These are phyloP conservation scores for Drymodes brunneopygia DNA, from an alignment of 2,113 vertebrate species.

Conservation along the genomic window DNA sequence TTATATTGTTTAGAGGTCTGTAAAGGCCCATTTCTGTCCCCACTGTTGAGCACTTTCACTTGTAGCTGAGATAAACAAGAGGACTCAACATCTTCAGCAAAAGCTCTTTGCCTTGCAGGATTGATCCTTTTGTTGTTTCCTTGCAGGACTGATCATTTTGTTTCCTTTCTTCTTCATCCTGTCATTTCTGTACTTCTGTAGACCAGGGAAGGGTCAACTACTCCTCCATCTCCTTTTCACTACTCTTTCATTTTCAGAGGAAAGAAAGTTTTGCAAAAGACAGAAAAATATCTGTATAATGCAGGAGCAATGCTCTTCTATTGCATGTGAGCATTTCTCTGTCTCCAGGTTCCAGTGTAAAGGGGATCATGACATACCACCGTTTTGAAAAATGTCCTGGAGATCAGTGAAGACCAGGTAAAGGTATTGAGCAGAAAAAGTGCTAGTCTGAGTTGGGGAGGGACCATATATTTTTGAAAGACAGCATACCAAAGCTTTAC, in stretches of 20 bases:
- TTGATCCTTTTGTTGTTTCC: neutral
- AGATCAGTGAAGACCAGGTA: neutral
- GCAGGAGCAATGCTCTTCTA: neutral
- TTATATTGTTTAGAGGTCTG: neutral
- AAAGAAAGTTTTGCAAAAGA: neutral
- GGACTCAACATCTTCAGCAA: neutral
- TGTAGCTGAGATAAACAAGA: neutral
- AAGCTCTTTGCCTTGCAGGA: neutral
- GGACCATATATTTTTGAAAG: neutral
- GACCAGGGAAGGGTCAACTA: neutral
- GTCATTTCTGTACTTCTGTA: neutral
- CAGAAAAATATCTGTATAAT: neutral
- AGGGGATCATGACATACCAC: neutral
- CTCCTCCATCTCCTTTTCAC: neutral
- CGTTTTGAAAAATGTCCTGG: neutral
- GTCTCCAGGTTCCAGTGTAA: neutral
- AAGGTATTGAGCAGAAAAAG: neutral
- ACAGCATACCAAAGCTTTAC: neutral
- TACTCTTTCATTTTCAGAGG: neutral
- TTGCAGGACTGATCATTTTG: neutral
- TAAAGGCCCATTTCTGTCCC: neutral
- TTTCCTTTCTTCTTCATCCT: neutral
- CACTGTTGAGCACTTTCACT: neutral
- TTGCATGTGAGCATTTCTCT: neutral
- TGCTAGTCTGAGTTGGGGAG: neutral